Evolutionary conservation across 2,888 invertebrate species (phyloP), one percentile per base, ranked within the genome.

Genomic region (Drosophila ustulata): DNA sequence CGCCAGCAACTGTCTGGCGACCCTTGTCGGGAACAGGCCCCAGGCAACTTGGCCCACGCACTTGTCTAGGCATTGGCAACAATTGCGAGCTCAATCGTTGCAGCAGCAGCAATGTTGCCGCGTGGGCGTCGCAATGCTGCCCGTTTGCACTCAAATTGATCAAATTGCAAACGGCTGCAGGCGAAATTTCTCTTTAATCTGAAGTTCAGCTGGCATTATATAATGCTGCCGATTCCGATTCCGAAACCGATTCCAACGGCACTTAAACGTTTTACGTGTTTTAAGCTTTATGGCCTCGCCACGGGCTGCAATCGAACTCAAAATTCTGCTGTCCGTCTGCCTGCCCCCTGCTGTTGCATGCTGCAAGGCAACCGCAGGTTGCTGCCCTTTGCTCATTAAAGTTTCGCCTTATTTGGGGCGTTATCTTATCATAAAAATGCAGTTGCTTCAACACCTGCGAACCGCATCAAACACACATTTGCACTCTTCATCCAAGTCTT

Each of bases 341-440:
- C n/a, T 25, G 49, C 11, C 32, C 3, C 32, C 62, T 51, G 64
- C 49, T 49, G 66, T 41, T 11, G 30, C 41, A 47, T 18, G 18
- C 45, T 13, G 39, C 39, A 6, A 53, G 56, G 41, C 41, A 30
- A 56, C 66, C 52, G 57, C 70, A 49, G 57, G 64, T 65, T 63
- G 63, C 65, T 51, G 61, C 68, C 82, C 75, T 68, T 68, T 70
- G 75, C 88, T 83, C 88, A 83, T 83, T 83, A 83, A 83, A 82
- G 62, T 71, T 81, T 57, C 70, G 76, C 76, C 79, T 68, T 76
- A 72, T 75, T 78, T 67, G 68, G 82, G 82, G 82, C 76, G 88
- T 76, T 88, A 87, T 83, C 83, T 83, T 83, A 83, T 83, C 83
- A 79, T 83, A 88, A 83, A 82, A 83, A 88, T 85, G 85, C 88